phyloP scores from a whole-genome alignment of 2,113 vertebrate species.

The Chloebia gouldiae region DNA sequence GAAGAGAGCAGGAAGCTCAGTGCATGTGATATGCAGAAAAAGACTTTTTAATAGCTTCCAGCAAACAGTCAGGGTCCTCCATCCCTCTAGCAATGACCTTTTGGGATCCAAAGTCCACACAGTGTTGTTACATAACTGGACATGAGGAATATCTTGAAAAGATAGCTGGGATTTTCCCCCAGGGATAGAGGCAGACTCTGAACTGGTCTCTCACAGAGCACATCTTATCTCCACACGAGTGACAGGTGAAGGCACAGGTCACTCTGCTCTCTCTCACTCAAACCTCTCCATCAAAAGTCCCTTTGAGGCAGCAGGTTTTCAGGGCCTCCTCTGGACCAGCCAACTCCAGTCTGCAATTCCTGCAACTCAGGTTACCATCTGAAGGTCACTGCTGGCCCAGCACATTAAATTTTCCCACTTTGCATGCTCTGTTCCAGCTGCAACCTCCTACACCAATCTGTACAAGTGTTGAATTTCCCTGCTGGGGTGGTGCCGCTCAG shows the following conservation, averaged over 20 bases:
- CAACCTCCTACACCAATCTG: constrained; percentile 64
- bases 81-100: neutral
- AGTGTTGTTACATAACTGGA: neutral
- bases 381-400: neutral
- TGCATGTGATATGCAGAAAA: neutral
- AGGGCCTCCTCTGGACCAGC: neutral
- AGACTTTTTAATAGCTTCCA: neutral
- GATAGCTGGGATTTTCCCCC: neutral
- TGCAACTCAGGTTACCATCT: neutral
- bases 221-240: neutral
- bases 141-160: neutral
- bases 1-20: neutral
- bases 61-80: neutral
- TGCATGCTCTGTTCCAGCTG: constrained; percentile 60
- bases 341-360: neutral
- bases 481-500: constrained; percentile 84
- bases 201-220: neutral
- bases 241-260: neutral
- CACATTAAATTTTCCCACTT: neutral
- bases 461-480: constrained; percentile 88
- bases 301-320: neutral
- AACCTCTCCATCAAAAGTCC: neutral
- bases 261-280: neutral
- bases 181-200: neutral
- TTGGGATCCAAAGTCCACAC: neutral